Conservation (phyloP, 2,113 vertebrate genomes). For the Eclectus roratus region DNA sequence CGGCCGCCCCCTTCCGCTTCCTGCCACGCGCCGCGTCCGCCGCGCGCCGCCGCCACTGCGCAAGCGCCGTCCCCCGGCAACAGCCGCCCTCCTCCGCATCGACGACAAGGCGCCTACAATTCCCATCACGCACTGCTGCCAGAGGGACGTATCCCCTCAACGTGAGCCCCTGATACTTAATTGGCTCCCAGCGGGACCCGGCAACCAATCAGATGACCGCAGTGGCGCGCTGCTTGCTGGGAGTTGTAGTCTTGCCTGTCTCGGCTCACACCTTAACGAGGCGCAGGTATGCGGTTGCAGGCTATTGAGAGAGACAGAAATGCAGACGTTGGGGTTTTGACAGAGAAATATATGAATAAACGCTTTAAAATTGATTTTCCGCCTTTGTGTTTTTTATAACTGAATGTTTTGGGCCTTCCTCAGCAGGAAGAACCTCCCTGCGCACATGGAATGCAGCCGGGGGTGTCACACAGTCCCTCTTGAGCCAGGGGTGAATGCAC, state of each 20-base stretch:
- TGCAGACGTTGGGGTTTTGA: too few relatives aligned
- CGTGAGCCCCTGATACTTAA: rapidly evolving
- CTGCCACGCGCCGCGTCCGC: constrained; percentile 75
- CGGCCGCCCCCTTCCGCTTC: constrained; percentile 72
- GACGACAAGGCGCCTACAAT: background rate
- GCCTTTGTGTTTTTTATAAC: background rate
- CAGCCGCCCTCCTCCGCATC: rapidly evolving
- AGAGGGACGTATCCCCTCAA: rapidly evolving
- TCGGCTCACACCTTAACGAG: rapidly evolving
- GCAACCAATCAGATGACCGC: background rate
- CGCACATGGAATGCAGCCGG: rapidly evolving
- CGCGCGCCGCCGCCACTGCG: background rate
- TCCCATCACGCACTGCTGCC: background rate
- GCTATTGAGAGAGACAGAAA: too few relatives aligned
- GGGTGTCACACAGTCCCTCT: rapidly evolving
- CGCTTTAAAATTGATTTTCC: background rate
- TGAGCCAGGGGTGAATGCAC: rapidly evolving
- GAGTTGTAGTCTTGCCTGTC: rapidly evolving
- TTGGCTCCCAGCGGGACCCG: rapidly evolving
- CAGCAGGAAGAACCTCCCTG: rapidly evolving
- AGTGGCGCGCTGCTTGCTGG: background rate
- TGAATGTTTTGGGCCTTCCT: background rate
- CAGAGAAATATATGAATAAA: background rate
- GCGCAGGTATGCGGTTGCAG: background rate
- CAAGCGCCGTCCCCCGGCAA: rapidly evolving